A percentile compares a stretch with the other conserved stretches of the same genome.
Evolutionary conservation across 1,140 invertebrate genomes (phyloP).

Genomic region (Drusus annulatus): DNA sequence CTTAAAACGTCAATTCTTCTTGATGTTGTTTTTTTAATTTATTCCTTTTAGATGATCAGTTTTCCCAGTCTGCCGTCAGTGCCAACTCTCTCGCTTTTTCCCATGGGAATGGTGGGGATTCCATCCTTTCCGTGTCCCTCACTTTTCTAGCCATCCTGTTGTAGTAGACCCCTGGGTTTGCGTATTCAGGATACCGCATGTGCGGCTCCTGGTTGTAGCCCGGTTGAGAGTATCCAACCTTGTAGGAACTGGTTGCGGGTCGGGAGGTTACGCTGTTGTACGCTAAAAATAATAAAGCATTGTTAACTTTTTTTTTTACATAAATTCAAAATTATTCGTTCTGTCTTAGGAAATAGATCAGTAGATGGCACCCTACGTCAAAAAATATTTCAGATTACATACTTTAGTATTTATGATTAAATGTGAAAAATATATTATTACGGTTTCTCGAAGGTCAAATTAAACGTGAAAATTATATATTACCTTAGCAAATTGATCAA

Average conservation of each 20-base stretch:
- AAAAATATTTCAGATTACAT: too few species aligned
- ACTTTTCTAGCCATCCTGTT: conserved; percentile 68
- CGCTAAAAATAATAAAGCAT: conserved; percentile 59
- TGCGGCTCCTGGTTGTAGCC: conserved; percentile 65
- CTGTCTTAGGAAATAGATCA: too few species aligned
- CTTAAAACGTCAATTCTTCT: neutral
- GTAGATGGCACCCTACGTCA: too few species aligned
- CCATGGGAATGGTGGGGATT: conserved; percentile 79
- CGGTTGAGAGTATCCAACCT: conserved; percentile 70
- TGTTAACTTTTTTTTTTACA: neutral
- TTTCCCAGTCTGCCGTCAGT: conserved; percentile 75
- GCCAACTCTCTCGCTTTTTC: conserved; percentile 78
- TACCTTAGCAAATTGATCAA: too few species aligned
- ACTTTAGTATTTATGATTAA: too few species aligned
- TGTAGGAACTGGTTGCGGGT: conserved; percentile 69
- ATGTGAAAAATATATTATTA: too few species aligned
- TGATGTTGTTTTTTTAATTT: neutral
- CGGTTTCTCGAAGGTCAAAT: too few species aligned
- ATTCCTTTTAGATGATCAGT: conserved; percentile 49
- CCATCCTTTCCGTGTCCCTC: conserved; percentile 65
- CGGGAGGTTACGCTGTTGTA: conserved; percentile 61
- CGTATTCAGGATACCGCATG: conserved; percentile 66
- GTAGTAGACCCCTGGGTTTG: conserved; percentile 64
- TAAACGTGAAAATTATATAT: too few species aligned
- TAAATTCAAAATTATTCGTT: neutral